Evolutionary conservation across 1,140 invertebrate genomes (phyloP).

Genomic region (Ladona fulva): DNA sequence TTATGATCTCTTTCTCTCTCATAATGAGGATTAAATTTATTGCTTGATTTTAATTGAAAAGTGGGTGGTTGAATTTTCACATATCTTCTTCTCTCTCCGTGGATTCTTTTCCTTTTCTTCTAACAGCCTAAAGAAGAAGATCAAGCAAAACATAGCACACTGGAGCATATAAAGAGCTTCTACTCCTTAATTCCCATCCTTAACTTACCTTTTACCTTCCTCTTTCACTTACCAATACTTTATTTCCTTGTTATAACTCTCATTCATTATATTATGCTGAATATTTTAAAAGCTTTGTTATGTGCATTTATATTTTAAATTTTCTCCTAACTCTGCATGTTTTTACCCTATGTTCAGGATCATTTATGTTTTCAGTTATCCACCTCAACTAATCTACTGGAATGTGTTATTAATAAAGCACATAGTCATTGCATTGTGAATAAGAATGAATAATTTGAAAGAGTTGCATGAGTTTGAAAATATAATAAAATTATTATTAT

Average conservation of each 20-base stretch:
- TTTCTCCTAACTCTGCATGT: neutral
- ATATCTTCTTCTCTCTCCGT: neutral
- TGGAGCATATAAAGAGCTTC: neutral
- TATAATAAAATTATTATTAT: neutral
- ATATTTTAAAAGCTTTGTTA: neutral
- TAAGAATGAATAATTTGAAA: constrained; percentile 8
- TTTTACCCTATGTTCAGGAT: neutral
- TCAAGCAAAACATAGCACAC: neutral
- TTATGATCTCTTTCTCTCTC: no score
- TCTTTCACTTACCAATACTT: neutral
- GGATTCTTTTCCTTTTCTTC: neutral
- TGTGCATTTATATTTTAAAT: neutral
- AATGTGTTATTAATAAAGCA: neutral
- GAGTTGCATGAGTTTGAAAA: neutral
- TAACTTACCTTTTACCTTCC: neutral
- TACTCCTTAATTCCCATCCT: neutral
- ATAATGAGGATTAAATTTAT: no score
- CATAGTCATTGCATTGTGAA: neutral
- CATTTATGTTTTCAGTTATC: neutral
- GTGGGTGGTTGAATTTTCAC: neutral
- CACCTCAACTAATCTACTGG: neutral
- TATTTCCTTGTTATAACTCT: neutral
- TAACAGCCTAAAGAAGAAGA: constrained; percentile 9
- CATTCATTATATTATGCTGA: neutral
- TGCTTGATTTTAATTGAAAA: neutral